Evolutionary conservation across 2,797 vertebrate genomes (phyloP).

Genomic region (Oreonectes daqikongensis): DNA sequence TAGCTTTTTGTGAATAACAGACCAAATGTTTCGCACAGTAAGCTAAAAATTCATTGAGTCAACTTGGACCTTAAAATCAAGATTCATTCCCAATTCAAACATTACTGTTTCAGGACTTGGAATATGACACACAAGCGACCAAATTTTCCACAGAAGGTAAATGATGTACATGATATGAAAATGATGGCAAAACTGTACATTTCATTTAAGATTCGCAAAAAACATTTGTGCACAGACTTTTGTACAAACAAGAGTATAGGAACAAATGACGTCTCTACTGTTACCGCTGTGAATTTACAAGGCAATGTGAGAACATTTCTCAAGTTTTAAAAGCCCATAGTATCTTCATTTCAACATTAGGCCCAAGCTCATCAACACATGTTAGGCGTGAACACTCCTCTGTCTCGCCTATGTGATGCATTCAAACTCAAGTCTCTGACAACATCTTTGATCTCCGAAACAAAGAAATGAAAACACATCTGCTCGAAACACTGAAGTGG

Average conservation of each 20-base stretch:
- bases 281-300: not conserved
- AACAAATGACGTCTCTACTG: not conserved
- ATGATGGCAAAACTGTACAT: not conserved
- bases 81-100: not conserved
- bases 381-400: not conserved
- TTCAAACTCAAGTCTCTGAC: conserved; percentile 39
- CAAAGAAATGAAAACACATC: conserved; percentile 49
- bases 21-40: not conserved
- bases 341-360: not conserved
- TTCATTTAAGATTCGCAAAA: not conserved
- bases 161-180: not conserved
- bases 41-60: not conserved
- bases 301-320: not conserved
- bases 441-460: conserved; percentile 57
- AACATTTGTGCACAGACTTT: no score
- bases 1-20: not conserved
- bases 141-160: not conserved
- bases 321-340: not conserved
- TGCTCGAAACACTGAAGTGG: conserved; percentile 46
- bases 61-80: not conserved
- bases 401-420: conserved; percentile 10
- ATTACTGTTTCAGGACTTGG: not conserved
- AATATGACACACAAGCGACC: no score
- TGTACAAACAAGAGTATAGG: not conserved
- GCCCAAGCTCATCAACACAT: conserved; percentile 7